Percentiles rank a stretch among this genome's conserved stretches.
These are phyloP conservation scores for Trematomus bernacchii DNA, from an alignment of 2,797 vertebrate genomes.

Conservation along the genomic window DNA sequence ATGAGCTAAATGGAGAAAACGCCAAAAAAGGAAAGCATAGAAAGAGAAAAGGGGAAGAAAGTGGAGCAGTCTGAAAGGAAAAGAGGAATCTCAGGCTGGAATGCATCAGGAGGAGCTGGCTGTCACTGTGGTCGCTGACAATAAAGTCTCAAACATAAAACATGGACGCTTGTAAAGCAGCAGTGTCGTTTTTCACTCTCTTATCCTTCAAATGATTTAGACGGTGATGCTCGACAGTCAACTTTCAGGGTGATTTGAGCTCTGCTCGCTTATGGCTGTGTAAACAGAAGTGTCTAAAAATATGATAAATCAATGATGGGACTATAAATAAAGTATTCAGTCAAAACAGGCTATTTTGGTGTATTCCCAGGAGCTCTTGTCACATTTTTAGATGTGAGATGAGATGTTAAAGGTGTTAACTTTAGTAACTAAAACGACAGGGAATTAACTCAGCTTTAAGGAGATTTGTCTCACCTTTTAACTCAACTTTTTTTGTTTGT, in stretches of 20 bases:
- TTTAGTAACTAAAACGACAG: neutral
- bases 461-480: neutral
- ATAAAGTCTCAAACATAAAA: conserved; percentile 53
- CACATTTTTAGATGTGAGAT: neutral
- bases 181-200: conserved; percentile 14
- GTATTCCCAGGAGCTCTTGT: neutral
- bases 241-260: conserved; percentile 14
- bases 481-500: conserved; percentile 8
- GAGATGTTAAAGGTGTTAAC: neutral
- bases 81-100: conserved; percentile 46
- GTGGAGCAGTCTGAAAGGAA: conserved; percentile 25
- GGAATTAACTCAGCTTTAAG: neutral
- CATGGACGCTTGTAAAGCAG: conserved; percentile 29
- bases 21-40: conserved; percentile 2
- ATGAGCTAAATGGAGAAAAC: conserved; percentile 47
- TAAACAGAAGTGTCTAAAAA: conserved; percentile 28
- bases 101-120: conserved; percentile 41
- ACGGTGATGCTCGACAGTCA: conserved; percentile 33
- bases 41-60: conserved; percentile 5
- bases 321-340: neutral
- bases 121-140: conserved; percentile 42
- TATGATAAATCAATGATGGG: conserved; percentile 28
- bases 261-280: conserved; percentile 7
- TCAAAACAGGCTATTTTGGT: neutral
- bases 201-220: conserved; percentile 37